Base-by-base conservation (phyloP, 2,888 invertebrate species). In the Strigamia transsilvanica region DNA sequence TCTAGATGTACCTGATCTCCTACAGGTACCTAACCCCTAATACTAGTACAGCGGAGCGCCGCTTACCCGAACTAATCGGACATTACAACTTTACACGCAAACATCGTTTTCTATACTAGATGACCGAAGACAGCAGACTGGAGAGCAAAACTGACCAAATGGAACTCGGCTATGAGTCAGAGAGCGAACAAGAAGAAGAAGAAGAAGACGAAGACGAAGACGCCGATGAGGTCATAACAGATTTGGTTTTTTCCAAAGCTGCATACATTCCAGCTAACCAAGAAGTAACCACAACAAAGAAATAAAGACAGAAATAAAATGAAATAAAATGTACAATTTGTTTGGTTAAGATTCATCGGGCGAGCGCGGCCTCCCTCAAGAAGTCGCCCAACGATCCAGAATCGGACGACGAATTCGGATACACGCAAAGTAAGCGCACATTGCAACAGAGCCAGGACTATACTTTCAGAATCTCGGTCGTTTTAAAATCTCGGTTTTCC, bases 321-420 rank as follows among this genome's bases (percentile, higher is more conserved):
- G 34, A 34, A 5, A 34, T 5, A 34, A 34, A 34, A 34, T 34
- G 46, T 46, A 2, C 4, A 61, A 38, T 79, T 79, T 80, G 13
- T 80, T 83, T 83, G 84, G 84, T 51, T 86, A 87, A 96, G 95
- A 96, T 96, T 87, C 95, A 95, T 87, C 91, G 95, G 83, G 94
- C 94, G 0, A 96, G 96, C 86, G 96, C 96, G 0, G 96, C 93
- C 0, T 94, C 95, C 84, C 91, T 95, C 5, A 94, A 93, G 87
- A 90, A 94, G 81, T 91, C 91, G 84, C 81, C 92, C 0, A 93
- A 93, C 0, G 96, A 97, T 87, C 91, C 92, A 15, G 97, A 97
- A 86, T 90, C 92, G 85, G 96, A 97, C 88, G 97, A 98, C 87
- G 94, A 94, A 86, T 98, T 93, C 88, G 97, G 97, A 82, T 98